A percentile compares a stretch with the other conserved stretches of the same genome.
These are phyloP conservation scores for Morpho deidamia DNA, from an alignment of 2,888 invertebrate species.

Conservation along the genomic window DNA sequence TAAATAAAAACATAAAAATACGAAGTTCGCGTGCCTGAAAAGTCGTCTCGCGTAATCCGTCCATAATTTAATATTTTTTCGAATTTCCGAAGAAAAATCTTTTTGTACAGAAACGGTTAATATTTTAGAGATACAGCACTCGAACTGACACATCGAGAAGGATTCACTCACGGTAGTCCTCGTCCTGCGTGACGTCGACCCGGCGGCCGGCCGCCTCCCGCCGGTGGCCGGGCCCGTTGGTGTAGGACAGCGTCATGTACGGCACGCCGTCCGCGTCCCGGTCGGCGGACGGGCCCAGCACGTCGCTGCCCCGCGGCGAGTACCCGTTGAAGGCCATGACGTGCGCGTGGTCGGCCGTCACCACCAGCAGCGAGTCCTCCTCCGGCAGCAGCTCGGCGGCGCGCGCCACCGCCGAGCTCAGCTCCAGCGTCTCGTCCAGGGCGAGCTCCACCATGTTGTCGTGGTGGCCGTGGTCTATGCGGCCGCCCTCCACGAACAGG, in stretches of 20 bases:
- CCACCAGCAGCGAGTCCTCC: constrained; percentile 86
- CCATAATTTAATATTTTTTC: too few relatives aligned
- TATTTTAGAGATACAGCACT: too few relatives aligned
- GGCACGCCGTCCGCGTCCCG: constrained; percentile 69
- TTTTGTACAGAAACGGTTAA: too few relatives aligned
- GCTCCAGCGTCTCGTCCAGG: constrained; percentile 82
- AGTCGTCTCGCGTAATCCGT: too few relatives aligned
- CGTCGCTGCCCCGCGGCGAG: constrained; percentile 68
- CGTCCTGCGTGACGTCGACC: constrained; percentile 57
- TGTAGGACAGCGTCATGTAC: constrained; percentile 80
- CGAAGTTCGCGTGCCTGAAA: too few relatives aligned
- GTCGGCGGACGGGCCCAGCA: constrained; percentile 55
- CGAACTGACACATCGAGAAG: too few relatives aligned
- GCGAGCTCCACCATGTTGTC: constrained; percentile 76
- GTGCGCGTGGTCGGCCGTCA: constrained; percentile 88
- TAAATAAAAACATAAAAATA: too few relatives aligned
- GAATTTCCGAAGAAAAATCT: too few relatives aligned
- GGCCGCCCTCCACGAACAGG: constrained; percentile 85
- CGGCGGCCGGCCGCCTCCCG: constrained; percentile 46
- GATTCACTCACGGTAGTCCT: constrained; percentile 36
- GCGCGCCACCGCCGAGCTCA: constrained; percentile 77
- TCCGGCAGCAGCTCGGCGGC: constrained; percentile 59
- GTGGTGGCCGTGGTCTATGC: constrained; percentile 85
- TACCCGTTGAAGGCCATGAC: constrained; percentile 84
- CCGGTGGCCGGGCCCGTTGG: constrained; percentile 81